A percentile compares a stretch with the other conserved stretches of the same genome.
Conservation (phyloP, 1,140 invertebrate genomes). For the Drosophila nannoptera region DNA sequence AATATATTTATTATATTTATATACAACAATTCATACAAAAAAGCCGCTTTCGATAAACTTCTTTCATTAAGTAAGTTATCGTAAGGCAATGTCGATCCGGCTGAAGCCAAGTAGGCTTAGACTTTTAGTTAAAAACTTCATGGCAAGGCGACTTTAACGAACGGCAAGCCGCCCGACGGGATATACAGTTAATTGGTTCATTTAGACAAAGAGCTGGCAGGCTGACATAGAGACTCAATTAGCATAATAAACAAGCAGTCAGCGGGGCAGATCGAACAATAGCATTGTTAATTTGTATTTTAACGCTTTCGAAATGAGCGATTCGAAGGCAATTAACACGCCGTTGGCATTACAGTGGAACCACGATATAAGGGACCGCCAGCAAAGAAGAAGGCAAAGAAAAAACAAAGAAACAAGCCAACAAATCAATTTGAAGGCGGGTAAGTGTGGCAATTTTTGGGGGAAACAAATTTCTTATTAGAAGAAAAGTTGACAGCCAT, state of each 20-base stretch:
- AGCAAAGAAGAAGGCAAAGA: no score
- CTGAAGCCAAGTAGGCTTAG: no score
- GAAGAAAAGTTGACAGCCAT: conserved; percentile 26
- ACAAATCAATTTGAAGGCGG: conserved; percentile 53
- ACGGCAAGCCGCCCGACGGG: background rate
- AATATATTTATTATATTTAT: no score
- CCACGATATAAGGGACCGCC: background rate
- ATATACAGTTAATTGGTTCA: background rate
- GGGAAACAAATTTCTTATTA: conserved; percentile 10
- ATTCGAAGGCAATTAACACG: conserved; percentile 53
- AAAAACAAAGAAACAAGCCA: conserved; percentile 20
- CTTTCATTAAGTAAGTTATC: no score
- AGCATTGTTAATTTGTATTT: conserved; percentile 56
- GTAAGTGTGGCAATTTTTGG: conserved; percentile 31
- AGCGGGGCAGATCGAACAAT: conserved; percentile 43
- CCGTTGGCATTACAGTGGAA: conserved; percentile 13
- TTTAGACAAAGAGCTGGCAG: background rate
- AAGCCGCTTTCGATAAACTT: no score
- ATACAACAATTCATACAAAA: no score
- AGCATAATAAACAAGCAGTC: conserved; percentile 41
- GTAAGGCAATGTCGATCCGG: no score
- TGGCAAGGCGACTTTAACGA: background rate
- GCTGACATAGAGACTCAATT: conserved; percentile 26
- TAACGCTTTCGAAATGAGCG: conserved; percentile 54
- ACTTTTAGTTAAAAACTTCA: background rate